A percentile compares a stretch with the other conserved stretches of the same genome.
Conservation (phyloP, 2,888 invertebrate genomes). For the Hydropsyche betteni region DNA sequence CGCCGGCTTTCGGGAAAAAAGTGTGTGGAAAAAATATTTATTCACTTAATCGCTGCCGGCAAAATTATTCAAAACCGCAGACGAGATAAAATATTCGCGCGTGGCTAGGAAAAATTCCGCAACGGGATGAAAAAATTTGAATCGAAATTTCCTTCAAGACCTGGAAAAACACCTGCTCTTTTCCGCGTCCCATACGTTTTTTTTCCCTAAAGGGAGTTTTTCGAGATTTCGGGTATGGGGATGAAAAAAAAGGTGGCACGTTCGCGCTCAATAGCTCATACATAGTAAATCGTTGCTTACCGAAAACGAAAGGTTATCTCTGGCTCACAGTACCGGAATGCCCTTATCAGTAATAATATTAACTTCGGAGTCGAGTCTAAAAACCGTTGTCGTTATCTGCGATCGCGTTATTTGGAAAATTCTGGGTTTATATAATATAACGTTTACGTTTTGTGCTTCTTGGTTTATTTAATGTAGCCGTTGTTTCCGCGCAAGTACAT, state of each 20-base stretch:
- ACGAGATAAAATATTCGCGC: constrained; percentile 11
- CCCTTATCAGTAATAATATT: too few relatives aligned
- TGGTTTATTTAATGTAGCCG: too few relatives aligned
- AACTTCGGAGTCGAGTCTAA: too few relatives aligned
- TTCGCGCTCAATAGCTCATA: constrained; percentile 27
- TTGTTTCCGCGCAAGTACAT: too few relatives aligned
- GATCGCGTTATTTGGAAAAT: too few relatives aligned
- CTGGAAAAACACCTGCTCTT: constrained; percentile 23
- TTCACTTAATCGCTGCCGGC: not conserved
- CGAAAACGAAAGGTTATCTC: not conserved
- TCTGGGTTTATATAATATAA: too few relatives aligned
- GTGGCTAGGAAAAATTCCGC: not conserved
- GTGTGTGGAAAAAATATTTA: not conserved
- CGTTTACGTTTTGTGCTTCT: too few relatives aligned
- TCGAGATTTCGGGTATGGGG: not conserved
- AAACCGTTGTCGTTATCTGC: too few relatives aligned
- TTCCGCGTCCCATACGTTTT: constrained; percentile 1
- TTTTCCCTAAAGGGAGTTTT: not conserved
- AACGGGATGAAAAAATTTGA: constrained; percentile 16
- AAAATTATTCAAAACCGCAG: constrained; percentile 12
- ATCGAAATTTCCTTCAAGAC: constrained; percentile 11
- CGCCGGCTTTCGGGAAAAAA: not conserved
- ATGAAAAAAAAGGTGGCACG: not conserved
- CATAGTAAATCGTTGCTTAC: constrained; percentile 34
- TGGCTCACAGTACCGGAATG: too few relatives aligned